Evolutionary conservation across 2,797 vertebrate genomes (phyloP).

Genomic region (Carcharodon carcharias): DNA sequence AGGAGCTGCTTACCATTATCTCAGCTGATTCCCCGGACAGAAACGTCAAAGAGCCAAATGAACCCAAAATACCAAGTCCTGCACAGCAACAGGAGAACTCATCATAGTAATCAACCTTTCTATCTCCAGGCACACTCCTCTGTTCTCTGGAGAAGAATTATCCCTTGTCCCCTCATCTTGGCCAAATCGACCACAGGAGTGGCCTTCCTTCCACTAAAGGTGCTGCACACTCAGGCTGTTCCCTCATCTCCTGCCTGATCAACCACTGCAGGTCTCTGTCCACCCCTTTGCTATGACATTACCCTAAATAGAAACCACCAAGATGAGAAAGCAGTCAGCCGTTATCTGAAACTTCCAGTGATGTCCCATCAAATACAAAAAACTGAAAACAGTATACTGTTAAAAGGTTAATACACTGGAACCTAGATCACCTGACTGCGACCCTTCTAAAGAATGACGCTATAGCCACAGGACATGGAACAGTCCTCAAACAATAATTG

Average conservation of each 20-base stretch:
- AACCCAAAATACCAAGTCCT: not conserved
- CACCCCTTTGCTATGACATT: not conserved
- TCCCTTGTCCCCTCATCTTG: not conserved
- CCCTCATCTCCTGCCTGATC: not conserved
- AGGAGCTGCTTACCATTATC: not conserved
- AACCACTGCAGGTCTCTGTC: not conserved
- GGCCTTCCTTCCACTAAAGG: not conserved
- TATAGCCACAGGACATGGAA: not conserved
- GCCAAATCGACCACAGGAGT: not conserved
- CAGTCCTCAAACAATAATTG: not conserved
- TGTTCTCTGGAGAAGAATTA: not conserved
- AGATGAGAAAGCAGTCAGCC: not conserved
- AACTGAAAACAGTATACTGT: too few species aligned
- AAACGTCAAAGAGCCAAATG: not conserved
- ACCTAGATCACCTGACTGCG: not conserved
- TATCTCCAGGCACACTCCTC: not conserved
- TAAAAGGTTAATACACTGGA: too few species aligned
- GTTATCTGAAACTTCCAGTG: too few species aligned
- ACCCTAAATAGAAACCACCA: not conserved
- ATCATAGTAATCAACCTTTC: constrained; percentile 1
- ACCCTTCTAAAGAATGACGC: not conserved
- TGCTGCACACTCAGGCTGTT: not conserved
- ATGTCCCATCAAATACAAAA: too few species aligned
- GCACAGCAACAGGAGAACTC: not conserved
- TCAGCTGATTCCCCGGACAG: not conserved